Evolutionary conservation across 2,113 vertebrate species (phyloP).

Genomic region (Otocyon megalotis): DNA sequence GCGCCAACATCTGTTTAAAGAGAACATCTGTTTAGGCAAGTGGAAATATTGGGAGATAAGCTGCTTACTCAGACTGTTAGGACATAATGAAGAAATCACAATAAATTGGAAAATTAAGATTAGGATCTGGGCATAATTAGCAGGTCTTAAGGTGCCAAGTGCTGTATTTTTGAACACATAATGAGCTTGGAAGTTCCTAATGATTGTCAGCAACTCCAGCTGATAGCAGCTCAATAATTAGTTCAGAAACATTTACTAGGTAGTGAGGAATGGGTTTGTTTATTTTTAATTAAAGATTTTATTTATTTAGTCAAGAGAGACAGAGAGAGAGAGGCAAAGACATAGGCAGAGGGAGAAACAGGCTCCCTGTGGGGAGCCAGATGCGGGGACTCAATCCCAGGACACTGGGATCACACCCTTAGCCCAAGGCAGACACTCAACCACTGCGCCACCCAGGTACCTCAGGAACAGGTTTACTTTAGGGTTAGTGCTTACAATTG

Average conservation of each 20-base stretch:
- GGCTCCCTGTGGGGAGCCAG: too few relatives aligned
- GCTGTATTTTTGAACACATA: constrained; percentile 81
- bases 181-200: constrained; percentile 79
- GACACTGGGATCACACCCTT: too few relatives aligned
- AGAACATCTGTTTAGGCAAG: constrained; percentile 85
- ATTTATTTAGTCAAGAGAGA: too few relatives aligned
- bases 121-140: constrained; percentile 88
- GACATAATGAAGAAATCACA: constrained; percentile 87
- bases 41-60: constrained; percentile 75
- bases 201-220: constrained; percentile 74
- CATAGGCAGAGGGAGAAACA: too few relatives aligned
- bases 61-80: constrained; percentile 83
- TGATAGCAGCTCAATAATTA: constrained; percentile 79
- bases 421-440: too few relatives aligned
- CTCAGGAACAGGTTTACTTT: neutral
- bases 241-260: constrained; percentile 73
- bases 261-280: neutral
- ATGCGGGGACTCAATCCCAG: too few relatives aligned
- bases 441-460: too few relatives aligned
- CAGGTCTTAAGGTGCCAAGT: constrained; percentile 82
- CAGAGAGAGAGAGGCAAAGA: too few relatives aligned
- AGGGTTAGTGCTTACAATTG: neutral
- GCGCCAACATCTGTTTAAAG: constrained; percentile 84
- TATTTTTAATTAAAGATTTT: too few relatives aligned
- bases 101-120: constrained; percentile 77